phyloP scores from a whole-genome alignment of 2,797 vertebrate genomes.

The Sebastes itinus region DNA sequence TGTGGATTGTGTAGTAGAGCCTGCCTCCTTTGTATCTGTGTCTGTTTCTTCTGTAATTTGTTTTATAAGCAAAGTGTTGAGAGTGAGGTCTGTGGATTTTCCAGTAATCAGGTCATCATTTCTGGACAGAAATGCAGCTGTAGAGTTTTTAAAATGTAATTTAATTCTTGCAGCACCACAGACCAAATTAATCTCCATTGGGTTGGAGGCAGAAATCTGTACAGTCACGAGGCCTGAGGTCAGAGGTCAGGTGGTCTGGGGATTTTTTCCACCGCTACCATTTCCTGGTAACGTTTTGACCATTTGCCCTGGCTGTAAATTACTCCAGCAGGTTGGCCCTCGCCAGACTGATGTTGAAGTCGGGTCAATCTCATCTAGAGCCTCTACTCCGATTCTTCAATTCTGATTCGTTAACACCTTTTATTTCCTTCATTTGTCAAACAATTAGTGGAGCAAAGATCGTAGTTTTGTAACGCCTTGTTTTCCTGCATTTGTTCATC shows the following conservation, averaged over 20 bases:
- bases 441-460: neutral
- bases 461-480: neutral
- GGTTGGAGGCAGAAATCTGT: neutral
- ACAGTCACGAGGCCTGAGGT: neutral
- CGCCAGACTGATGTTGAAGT: neutral
- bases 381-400: neutral
- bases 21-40: neutral
- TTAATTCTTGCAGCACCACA: neutral
- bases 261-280: neutral
- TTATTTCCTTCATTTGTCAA: neutral
- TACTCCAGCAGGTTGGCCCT: neutral
- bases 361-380: conserved; percentile 26
- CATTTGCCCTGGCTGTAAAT: conserved; percentile 18
- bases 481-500: neutral
- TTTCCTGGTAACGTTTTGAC: conserved; percentile 4
- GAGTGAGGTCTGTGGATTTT: neutral
- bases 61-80: neutral
- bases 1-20: neutral
- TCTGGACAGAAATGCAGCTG: neutral
- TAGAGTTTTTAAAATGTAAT: neutral
- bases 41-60: neutral
- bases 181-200: neutral
- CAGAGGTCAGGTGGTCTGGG: neutral
- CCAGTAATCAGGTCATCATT: neutral
- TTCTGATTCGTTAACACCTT: conserved; percentile 16